Evolutionary conservation across 2,888 invertebrate genomes (phyloP).

Genomic region (Incurvaria masculella): DNA sequence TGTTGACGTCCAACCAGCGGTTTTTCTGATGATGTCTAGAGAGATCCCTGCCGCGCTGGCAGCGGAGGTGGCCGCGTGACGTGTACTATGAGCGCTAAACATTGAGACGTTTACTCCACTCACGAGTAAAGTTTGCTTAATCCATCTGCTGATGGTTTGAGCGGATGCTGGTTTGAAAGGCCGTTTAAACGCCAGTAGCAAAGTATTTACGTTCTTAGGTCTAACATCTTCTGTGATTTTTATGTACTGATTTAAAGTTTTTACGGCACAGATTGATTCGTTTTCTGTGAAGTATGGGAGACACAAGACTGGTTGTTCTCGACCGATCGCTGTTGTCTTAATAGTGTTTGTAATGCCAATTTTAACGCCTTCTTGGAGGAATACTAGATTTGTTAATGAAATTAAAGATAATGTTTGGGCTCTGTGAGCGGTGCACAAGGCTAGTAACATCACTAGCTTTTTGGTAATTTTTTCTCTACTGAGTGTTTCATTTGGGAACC

Average conservation of each 20-base stretch:
- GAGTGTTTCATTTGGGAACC: conserved; percentile 2
- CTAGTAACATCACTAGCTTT: conserved; percentile 9
- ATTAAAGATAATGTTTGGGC: conserved; percentile 12
- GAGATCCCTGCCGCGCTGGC: not conserved
- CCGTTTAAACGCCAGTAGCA: not conserved
- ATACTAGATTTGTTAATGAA: conserved; percentile 9
- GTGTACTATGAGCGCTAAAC: not conserved
- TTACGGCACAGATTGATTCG: conserved; percentile 6
- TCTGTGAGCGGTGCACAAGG: conserved; percentile 11
- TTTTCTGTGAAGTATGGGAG: conserved; percentile 6
- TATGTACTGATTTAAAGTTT: not conserved
- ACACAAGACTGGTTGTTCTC: conserved; percentile 6
- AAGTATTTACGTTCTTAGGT: not conserved
- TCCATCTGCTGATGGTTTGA: conserved; percentile 1
- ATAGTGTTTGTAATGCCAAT: conserved; percentile 11
- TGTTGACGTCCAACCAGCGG: conserved; percentile 12
- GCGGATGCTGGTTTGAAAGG: not conserved
- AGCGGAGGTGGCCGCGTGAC: not conserved
- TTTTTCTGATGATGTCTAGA: conserved; percentile 10
- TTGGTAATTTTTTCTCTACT: conserved; percentile 2
- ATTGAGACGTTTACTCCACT: not conserved
- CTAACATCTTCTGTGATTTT: not conserved
- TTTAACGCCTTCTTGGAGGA: conserved; percentile 1
- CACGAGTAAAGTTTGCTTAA: not conserved
- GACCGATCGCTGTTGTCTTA: conserved; percentile 12